Evolutionary conservation across 2,113 vertebrate genomes (phyloP), one percentile per base, ranked within the genome.

Genomic region (Psilopsiagon aymara): DNA sequence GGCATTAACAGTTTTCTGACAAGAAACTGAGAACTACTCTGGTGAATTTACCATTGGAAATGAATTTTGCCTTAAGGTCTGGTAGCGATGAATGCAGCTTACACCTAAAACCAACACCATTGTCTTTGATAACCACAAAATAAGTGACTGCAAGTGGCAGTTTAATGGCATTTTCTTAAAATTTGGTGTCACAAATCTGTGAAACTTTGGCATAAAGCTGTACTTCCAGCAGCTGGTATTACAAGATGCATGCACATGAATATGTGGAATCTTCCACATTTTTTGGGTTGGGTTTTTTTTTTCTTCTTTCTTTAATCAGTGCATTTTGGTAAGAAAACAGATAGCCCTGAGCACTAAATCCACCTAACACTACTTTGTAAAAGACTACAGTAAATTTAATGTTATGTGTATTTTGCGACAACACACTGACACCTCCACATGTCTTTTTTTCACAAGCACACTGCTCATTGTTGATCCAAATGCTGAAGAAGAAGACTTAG

Each of bases 391-490:
- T 83, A 60, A 60, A 88, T 44, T 1, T 11, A 68, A 4, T 39
- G n/a, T 28, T 44, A 10, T 2, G 11, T 46, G 19, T 49, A 52
- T 46, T 76, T 73, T 76, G 74, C 35, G 43, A 3, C 37, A 44
- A 49, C 8, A 16, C 17, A 78, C 33, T 60, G 24, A 94, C 1
- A 2, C 16, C 5, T 20, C 31, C n/a, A 11, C 4, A 1, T 10
- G 9, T 90, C 92, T 90, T 90, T 35, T 63, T 91, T 71, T 28
- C 66, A 82, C 88, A 89, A 99, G 99, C 88, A 98, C 99, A 4
- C 97, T 99, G 83, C 97, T 99, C 63, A 98, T 99, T 51, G 98
- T 99, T 25, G 99, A 99, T 91, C 99, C 99, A 53, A 99, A 99
- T 17, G 98, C 97, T 33, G 99, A 99, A 91, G 99, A 99, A 91